These are phyloP conservation scores for Polyommatus iphigenia DNA, from an alignment of 2,888 invertebrate species.

Conservation along the genomic window DNA sequence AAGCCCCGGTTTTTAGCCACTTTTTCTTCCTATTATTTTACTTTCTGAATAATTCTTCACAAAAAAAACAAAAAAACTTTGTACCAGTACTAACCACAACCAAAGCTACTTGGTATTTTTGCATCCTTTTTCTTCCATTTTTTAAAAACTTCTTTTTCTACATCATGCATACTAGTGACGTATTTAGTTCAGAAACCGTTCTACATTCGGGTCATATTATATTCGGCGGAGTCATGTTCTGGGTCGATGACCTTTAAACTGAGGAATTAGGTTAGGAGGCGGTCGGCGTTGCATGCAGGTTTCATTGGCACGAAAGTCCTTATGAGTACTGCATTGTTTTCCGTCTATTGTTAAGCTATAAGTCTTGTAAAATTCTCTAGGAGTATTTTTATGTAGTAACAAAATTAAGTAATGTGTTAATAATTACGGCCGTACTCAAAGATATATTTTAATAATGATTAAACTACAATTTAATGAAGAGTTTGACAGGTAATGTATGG, in stretches of 20 bases:
- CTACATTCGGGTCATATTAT: slow-evolving; percentile 2
- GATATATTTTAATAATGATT: too few species aligned
- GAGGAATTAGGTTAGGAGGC: slow-evolving; percentile 13
- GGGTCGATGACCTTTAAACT: slow-evolving; percentile 7
- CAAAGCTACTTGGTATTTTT: too few species aligned
- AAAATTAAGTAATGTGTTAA: too few species aligned
- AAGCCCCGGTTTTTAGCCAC: not conserved
- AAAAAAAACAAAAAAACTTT: too few species aligned
- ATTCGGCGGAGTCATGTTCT: not conserved
- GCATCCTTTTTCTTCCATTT: too few species aligned
- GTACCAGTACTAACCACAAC: too few species aligned
- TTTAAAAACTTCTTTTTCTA: too few species aligned
- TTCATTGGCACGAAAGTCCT: slow-evolving; percentile 5
- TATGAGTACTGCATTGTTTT: not conserved
- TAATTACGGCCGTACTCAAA: too few species aligned
- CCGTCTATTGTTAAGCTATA: not conserved
- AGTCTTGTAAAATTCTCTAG: not conserved
- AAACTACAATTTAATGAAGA: too few species aligned
- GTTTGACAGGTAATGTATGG: too few species aligned
- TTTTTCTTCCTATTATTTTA: too few species aligned
- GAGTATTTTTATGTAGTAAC: not conserved
- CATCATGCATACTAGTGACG: not conserved
- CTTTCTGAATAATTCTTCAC: too few species aligned
- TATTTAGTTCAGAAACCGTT: not conserved
- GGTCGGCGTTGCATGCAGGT: not conserved